Percentiles rank a stretch among this genome's conserved stretches.
Evolutionary conservation across 1,140 invertebrate genomes (phyloP).

Genomic region (Panonychus citri): DNA sequence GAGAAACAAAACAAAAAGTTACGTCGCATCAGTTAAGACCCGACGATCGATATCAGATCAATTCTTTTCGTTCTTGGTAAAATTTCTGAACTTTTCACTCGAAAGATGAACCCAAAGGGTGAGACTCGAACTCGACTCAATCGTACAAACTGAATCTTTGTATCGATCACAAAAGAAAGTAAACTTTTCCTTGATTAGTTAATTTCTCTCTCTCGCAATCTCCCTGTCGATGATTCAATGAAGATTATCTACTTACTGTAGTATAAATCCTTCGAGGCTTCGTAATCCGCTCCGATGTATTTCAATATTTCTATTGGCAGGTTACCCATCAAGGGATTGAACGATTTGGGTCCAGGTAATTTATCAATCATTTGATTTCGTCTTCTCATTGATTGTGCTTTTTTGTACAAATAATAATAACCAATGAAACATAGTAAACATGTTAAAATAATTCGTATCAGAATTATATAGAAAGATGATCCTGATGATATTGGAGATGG

Average conservation of each 20-base stretch:
- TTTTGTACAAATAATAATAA: background rate
- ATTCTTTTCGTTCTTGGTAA: too few relatives aligned
- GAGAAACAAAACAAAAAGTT: background rate
- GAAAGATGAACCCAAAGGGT: too few relatives aligned
- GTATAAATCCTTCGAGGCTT: conserved; percentile 8
- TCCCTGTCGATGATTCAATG: too few relatives aligned
- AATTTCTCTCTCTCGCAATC: too few relatives aligned
- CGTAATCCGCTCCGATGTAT: conserved; percentile 1
- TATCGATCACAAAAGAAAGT: too few relatives aligned
- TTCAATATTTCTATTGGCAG: conserved; percentile 8
- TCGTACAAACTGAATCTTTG: too few relatives aligned
- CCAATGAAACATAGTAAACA: background rate
- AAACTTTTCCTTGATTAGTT: too few relatives aligned
- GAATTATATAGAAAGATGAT: background rate
- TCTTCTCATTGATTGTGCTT: background rate
- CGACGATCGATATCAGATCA: too few relatives aligned
- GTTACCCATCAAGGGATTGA: conserved; percentile 8
- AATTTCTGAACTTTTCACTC: too few relatives aligned
- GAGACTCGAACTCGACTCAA: too few relatives aligned
- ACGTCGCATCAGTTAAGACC: too few relatives aligned
- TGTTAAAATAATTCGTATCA: background rate
- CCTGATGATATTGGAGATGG: background rate
- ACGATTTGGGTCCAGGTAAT: conserved; percentile 8
- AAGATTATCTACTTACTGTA: conserved; percentile 6
- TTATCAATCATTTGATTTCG: background rate